Evolutionary conservation across 2,888 invertebrate genomes (phyloP).

Genomic region (Unio pictorum): DNA sequence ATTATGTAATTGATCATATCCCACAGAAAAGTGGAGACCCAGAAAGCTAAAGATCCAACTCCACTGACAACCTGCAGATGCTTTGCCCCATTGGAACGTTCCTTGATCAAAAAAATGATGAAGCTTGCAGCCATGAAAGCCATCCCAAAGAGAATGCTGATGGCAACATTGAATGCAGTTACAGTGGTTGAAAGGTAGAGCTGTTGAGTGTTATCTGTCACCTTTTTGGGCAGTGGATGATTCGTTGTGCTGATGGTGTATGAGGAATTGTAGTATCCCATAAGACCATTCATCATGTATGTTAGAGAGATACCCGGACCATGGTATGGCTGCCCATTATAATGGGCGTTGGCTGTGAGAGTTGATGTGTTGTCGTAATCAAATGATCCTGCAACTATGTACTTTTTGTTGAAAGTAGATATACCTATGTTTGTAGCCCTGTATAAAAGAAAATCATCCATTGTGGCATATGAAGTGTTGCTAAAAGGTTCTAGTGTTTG

Average conservation of each 20-base stretch:
- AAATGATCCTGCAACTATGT: slow-evolving; percentile 65
- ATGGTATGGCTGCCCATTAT: slow-evolving; percentile 87
- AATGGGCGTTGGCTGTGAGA: slow-evolving; percentile 77
- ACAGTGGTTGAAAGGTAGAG: slow-evolving; percentile 29
- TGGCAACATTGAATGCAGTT: slow-evolving; percentile 51
- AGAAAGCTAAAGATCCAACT: slow-evolving; percentile 75
- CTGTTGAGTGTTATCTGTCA: slow-evolving; percentile 29
- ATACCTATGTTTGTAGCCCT: slow-evolving; percentile 55
- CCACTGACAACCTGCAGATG: slow-evolving; percentile 68
- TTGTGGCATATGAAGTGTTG: slow-evolving; percentile 13
- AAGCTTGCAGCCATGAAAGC: slow-evolving; percentile 65
- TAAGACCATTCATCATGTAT: slow-evolving; percentile 48
- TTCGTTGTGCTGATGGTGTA: slow-evolving; percentile 37
- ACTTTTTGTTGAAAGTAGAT: slow-evolving; percentile 64
- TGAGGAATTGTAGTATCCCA: slow-evolving; percentile 20
- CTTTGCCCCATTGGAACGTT: slow-evolving; percentile 56
- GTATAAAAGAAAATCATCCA: slow-evolving; percentile 33
- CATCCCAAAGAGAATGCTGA: slow-evolving; percentile 63
- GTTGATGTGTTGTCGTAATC: slow-evolving; percentile 19
- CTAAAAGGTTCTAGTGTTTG: slow-evolving; percentile 8
- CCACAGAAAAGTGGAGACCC: slow-evolving; percentile 80
- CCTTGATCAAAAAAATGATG: slow-evolving; percentile 62
- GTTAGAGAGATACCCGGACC: slow-evolving; percentile 80
- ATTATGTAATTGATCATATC: slow-evolving; percentile 79
- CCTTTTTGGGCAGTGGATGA: slow-evolving; percentile 40